phyloP scores from a whole-genome alignment of 2,888 invertebrate species.

The Noctua janthe region DNA sequence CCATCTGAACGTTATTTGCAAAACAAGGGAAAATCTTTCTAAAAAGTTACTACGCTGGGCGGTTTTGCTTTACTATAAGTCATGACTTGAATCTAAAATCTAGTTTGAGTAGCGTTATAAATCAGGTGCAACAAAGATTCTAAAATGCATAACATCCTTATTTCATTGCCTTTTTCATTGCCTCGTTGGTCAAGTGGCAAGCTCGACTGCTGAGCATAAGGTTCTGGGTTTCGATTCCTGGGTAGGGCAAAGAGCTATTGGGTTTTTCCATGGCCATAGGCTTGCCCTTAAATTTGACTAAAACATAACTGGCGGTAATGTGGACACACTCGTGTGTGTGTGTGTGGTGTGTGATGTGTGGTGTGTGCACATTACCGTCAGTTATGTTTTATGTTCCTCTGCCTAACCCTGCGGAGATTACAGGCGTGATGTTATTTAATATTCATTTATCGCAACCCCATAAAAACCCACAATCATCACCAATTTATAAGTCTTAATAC shows the following conservation, averaged over 20 bases:
- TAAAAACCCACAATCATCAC: not conserved
- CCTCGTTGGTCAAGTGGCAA: too few species aligned
- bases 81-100: not conserved
- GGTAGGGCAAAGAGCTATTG: too few species aligned
- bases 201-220: too few species aligned
- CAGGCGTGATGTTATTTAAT: not conserved
- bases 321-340: too few species aligned
- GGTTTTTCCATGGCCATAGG: too few species aligned
- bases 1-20: conserved; percentile 1
- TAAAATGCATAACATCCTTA: not conserved
- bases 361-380: too few species aligned
- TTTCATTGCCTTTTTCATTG: not conserved
- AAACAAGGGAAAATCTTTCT: not conserved
- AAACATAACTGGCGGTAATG: too few species aligned
- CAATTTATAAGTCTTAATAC: conserved; percentile 31
- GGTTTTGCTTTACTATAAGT: not conserved
- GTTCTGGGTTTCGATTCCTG: too few species aligned
- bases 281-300: too few species aligned
- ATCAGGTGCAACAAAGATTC: not conserved
- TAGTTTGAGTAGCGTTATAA: not conserved
- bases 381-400: too few species aligned
- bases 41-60: not conserved
- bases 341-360: too few species aligned
- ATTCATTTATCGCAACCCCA: too few species aligned
- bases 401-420: not conserved